Evolutionary conservation across 2,113 vertebrate species (phyloP), one percentile per base, ranked within the genome.

Genomic region (Eupsittula cactorum): DNA sequence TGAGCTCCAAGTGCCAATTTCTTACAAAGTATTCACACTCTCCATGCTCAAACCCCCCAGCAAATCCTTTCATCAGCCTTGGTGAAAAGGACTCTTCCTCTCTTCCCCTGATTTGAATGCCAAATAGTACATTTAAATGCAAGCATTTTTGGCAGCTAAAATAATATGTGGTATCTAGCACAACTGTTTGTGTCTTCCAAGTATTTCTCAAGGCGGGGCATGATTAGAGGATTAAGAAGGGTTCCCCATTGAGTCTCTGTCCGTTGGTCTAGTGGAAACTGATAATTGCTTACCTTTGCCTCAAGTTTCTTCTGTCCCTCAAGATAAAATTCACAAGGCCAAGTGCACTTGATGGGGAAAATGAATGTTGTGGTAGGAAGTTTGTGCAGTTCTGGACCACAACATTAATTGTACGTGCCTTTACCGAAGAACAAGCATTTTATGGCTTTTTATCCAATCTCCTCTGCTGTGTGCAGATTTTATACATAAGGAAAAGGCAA

Each of bases 21-120:
- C 82, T 93, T 73, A 60, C 70, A 16, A 90, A 81, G 60, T 79
- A 85, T 93, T 95, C 88, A 52, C 50, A 11, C 28, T 78, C 39
- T 42, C 46, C 1, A 0, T 64, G 88, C 49, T 82, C 63, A 71
- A 70, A 90, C 74, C 39, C 28, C 52, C 29, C 24, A 92, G 73
- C 82, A 81, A 93, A 88, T 69, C 49, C 79, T 96, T 97, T 97
- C 89, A 84, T 93, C 90, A 92, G 57, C 64, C 60, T 92, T 2
- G 0, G 25, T 96, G 92, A 86, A 96, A 97, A 81, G 82, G 65
- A 91, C 60, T 84, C 75, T 87, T 93, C 88, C 91, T 82, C 64
- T 73, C 57, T 71, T 92, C 95, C 77, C 69, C 94, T 97, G 91
- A 97, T 90, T 91, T 92, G 96, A 97, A 97, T 97, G 92, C 93